phyloP scores from a whole-genome alignment of 2,797 vertebrate genomes.

The Neomorphus geoffroyi region DNA sequence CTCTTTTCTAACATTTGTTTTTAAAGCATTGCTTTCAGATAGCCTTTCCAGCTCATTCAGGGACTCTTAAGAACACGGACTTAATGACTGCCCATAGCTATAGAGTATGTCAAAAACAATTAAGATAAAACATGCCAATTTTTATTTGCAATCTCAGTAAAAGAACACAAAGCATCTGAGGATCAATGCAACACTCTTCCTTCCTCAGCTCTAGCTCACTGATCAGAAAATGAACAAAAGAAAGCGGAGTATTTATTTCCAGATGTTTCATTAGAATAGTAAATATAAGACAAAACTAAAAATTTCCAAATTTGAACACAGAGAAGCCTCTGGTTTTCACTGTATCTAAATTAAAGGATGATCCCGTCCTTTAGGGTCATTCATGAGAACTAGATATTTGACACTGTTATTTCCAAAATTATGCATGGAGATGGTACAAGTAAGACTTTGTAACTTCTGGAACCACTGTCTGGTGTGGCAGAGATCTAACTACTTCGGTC shows the following conservation, averaged over 20 bases:
- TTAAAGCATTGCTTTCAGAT: neutral
- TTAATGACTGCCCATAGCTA: neutral
- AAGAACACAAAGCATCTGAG: neutral
- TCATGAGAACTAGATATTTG: neutral
- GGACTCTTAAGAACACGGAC: neutral
- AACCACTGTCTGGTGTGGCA: neutral
- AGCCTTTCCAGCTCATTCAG: neutral
- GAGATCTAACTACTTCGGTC: neutral
- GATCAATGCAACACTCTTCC: neutral
- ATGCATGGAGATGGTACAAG: neutral
- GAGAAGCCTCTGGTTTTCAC: neutral
- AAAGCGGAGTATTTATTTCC: neutral
- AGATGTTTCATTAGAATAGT: neutral
- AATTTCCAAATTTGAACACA: neutral
- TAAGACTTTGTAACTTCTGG: neutral
- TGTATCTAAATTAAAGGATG: neutral
- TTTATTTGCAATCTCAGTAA: neutral
- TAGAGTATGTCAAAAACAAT: accelerated
- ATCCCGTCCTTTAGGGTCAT: neutral
- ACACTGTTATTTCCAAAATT: neutral
- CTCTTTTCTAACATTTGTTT: neutral
- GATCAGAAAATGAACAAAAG: neutral
- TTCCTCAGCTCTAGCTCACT: neutral
- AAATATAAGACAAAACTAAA: neutral
- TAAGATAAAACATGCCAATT: neutral